Percentiles rank a stretch among this genome's conserved stretches.
phyloP scores from a whole-genome alignment of 2,113 vertebrate species.

The Meleagris gallopavo region DNA sequence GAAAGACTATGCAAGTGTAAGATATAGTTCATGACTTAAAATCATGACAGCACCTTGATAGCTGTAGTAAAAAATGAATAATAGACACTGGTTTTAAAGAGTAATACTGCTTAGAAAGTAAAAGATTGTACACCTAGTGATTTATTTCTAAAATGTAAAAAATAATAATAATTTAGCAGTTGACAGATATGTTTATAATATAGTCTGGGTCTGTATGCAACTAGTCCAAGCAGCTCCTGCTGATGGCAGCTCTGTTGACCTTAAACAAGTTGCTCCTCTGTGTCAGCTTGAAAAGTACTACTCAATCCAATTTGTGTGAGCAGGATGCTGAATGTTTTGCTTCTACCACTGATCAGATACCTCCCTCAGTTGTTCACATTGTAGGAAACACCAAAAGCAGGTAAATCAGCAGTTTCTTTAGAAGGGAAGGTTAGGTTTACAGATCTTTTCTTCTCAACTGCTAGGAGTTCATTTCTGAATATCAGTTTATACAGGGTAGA shows the following conservation, averaged over 20 bases:
- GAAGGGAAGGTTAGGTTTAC: neutral
- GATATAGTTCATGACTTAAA: neutral
- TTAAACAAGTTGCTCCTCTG: neutral
- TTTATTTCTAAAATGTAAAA: neutral
- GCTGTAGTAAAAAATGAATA: neutral
- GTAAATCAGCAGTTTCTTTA: neutral
- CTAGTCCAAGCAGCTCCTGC: neutral
- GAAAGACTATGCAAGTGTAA: neutral
- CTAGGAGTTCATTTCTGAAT: neutral
- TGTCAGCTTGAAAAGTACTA: neutral
- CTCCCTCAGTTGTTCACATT: neutral
- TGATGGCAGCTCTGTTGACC: neutral
- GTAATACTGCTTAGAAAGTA: neutral
- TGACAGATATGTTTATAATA: neutral
- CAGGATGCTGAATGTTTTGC: neutral
- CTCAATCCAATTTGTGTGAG: neutral
- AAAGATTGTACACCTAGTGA: neutral
- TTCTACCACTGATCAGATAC: neutral
- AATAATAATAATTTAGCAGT: neutral
- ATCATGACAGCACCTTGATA: neutral
- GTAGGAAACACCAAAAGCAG: neutral
- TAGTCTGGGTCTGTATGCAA: neutral
- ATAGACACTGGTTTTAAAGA: neutral
- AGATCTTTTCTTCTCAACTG: neutral
- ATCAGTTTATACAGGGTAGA: neutral